Evolutionary conservation across 2,888 invertebrate genomes (phyloP), one percentile per base, ranked within the genome.

Genomic region (Erebia epiphron): DNA sequence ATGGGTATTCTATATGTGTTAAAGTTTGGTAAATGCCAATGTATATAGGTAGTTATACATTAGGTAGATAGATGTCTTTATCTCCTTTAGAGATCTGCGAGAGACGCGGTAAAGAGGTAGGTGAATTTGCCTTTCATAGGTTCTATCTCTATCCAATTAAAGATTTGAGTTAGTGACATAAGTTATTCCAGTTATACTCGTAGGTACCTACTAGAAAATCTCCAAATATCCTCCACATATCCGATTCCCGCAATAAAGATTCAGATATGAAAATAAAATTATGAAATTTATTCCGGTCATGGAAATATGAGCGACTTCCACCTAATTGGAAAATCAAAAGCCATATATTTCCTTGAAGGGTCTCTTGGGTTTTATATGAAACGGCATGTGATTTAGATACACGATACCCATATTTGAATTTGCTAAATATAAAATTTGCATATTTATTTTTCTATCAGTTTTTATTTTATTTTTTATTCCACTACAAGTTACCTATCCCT

Each of bases 381-480:
- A 62, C 49, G 46, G 8, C 61, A 11, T 46, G 16, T 43, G 46
- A 61, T 46, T 61, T 18, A 46, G 18, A 61, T 46, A 43, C 13
- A 41, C n/a, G 41, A n/a, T 26, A 14, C n/a, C 5, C 35, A 26
- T 75, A 75, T 75, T 58, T 18, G 18, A 16, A 61, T 41, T 16
- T 18, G 61, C 8, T 43, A 43, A 61, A 46, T 18, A 54, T 54
- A 54, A 18, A 54, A 35, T 35, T 35, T 35, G 35, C 18, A 8
- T 58, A 35, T 58, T n/a, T 35, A 1, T 8, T 26, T 9, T 58
- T 35, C 26, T 9, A 14, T n/a, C n/a, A 58, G 35, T 26, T 26
- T 46, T 43, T n/a, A n/a, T n/a, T n/a, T n/a, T n/a, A n/a, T n/a
- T n/a, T 46, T 46, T 46, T 46, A 46, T 10, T 46, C 11, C 2